phyloP scores from a whole-genome alignment of 35 echinoderm and acorn worm species.

The Lytechinus pictus region DNA sequence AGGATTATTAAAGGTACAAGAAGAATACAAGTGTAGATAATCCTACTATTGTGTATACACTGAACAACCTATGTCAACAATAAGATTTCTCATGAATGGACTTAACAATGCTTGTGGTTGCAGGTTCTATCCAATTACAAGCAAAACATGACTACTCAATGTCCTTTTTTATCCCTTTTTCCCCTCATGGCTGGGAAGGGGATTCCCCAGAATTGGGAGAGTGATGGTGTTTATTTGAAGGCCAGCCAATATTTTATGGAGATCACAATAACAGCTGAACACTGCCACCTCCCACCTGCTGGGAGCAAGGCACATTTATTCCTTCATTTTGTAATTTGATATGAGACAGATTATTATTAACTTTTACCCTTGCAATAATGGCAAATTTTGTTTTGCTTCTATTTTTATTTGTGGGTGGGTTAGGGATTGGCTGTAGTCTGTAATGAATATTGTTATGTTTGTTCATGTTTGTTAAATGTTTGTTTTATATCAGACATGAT shows the following conservation, averaged over 20 bases:
- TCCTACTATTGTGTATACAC: not conserved
- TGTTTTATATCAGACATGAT: too few relatives aligned
- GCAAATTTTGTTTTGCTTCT: too few relatives aligned
- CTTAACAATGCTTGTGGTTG: not conserved
- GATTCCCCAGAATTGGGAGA: slow-evolving; percentile 1
- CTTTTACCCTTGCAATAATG: too few relatives aligned
- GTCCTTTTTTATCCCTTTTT: not conserved
- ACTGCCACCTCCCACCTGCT: slow-evolving; percentile 27
- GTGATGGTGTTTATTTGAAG: slow-evolving; percentile 37
- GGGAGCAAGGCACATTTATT: not conserved
- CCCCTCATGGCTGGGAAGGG: not conserved
- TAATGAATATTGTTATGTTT: too few relatives aligned
- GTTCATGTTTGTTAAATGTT: too few relatives aligned
- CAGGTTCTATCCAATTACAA: slow-evolving; percentile 3
- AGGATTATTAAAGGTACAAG: not conserved
- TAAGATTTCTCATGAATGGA: not conserved
- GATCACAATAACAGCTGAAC: slow-evolving; percentile 40
- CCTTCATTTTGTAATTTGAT: not conserved
- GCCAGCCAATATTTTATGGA: slow-evolving; percentile 44
- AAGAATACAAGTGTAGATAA: slow-evolving; percentile 2
- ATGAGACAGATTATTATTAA: not conserved
- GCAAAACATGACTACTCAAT: not conserved
- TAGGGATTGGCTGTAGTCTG: too few relatives aligned
- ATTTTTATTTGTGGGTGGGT: too few relatives aligned
- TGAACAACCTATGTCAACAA: slow-evolving; percentile 10